phyloP scores from a whole-genome alignment of 2,888 invertebrate genomes.

The Helobdella robusta region DNA sequence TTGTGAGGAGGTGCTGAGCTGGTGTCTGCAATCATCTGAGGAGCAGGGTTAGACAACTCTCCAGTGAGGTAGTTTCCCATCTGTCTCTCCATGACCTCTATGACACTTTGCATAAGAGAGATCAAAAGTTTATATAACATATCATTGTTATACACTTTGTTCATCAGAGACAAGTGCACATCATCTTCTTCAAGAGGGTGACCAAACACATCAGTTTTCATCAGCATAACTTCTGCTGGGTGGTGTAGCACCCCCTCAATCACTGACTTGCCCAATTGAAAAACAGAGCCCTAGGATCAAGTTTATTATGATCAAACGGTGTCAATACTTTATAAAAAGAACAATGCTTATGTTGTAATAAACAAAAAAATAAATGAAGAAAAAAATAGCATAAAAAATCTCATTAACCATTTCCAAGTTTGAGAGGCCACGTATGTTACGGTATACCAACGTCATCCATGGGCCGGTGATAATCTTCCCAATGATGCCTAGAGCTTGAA shows the following conservation, averaged over 20 bases:
- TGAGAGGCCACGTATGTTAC: background rate
- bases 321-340: too few species aligned
- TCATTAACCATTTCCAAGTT: background rate
- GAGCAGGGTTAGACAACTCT: background rate
- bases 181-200: background rate
- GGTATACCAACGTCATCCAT: background rate
- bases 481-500: background rate
- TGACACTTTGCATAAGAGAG: too few species aligned
- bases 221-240: background rate
- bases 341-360: too few species aligned
- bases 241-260: background rate
- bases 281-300: too few species aligned
- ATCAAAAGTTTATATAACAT: background rate
- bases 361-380: too few species aligned
- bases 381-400: too few species aligned
- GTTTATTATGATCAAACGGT: too few species aligned
- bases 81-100: background rate
- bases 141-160: background rate
- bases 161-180: background rate
- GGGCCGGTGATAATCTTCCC: background rate
- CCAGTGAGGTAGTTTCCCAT: background rate
- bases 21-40: background rate
- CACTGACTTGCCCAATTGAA: background rate
- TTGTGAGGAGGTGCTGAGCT: background rate
- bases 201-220: background rate